Evolutionary conservation across 2,888 invertebrate genomes (phyloP), one percentile per base, ranked within the genome.

Genomic region (Clivina fossor): DNA sequence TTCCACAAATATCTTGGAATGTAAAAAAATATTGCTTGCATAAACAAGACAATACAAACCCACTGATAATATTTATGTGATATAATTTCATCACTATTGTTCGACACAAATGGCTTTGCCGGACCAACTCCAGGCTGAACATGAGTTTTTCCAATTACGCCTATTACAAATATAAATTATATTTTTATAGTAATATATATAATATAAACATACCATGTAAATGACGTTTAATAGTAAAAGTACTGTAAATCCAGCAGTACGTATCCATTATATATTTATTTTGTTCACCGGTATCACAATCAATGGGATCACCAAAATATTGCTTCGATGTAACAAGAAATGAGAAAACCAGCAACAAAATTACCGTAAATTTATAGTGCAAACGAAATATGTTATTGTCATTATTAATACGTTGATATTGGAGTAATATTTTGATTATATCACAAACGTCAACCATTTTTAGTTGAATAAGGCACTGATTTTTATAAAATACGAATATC

Each of bases 241-340:
- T 87, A 41, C 88, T 86, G 69, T 84, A 81, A 59, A 88, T 86
- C 89, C 89, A 90, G 72, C 90, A 90, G 69, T 83, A 89, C 49
- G 84, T 83, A 64, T 90, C 85, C 5, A 89, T 76, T 20, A 84
- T 80, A 44, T 84, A 83, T 58, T 77, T 79, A 44, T 82, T 78
- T 60, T 77, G 74, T 11, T 74, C 74, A 38, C 73, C 72, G 4
- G 77, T 76, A 68, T 83, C 78, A 70, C 92, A 92, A 64, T 86
- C 82, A 47, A 93, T 90, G 0, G 91, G 90, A 64, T 91, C 88
- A 0, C 91, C 91, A 64, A 91, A 90, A 74, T 89, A 90, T 71
- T 92, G 89, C 66, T 88, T 87, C 9, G 88, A 84, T 18, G 88
- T 86, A 37, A 92, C 81, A 64, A 91, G 69, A 64, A 90, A 74